Evolutionary conservation across 1,140 invertebrate species (phyloP).

Genomic region (Polypedilum pembai): DNA sequence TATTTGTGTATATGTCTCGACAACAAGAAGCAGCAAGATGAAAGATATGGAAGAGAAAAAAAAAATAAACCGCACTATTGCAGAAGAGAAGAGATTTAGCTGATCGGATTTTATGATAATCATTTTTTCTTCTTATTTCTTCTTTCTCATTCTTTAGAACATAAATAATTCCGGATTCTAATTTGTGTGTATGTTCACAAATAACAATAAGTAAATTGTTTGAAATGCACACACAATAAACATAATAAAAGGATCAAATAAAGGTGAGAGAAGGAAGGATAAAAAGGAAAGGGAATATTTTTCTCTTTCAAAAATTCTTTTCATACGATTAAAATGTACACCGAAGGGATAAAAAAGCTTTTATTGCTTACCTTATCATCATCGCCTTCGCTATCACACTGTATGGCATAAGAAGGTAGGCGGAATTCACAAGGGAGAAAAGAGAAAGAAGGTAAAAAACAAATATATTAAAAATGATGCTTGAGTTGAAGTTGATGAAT

Average conservation of each 20-base stretch:
- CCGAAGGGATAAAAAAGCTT: neutral
- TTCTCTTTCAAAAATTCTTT: neutral
- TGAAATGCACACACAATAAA: neutral
- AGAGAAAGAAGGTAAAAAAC: slow-evolving; percentile 31
- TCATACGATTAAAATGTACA: no score
- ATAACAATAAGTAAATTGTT: no score
- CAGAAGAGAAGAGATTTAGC: neutral
- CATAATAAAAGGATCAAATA: slow-evolving; percentile 9
- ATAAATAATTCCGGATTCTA: slow-evolving; percentile 18
- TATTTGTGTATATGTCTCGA: neutral
- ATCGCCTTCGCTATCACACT: slow-evolving; percentile 85
- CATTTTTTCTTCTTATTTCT: neutral
- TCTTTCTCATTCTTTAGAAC: neutral
- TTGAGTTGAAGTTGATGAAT: slow-evolving; percentile 23
- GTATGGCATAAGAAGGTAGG: slow-evolving; percentile 36
- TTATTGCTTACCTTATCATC: slow-evolving; percentile 66
- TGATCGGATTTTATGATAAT: slow-evolving; percentile 25
- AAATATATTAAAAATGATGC: slow-evolving; percentile 25
- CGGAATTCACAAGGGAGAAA: slow-evolving; percentile 32
- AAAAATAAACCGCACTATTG: slow-evolving; percentile 20
- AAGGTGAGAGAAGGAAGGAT: neutral
- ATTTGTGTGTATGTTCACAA: neutral
- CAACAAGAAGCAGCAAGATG: neutral
- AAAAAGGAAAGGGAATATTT: neutral
- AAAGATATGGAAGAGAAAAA: slow-evolving; percentile 21